Percentiles rank a stretch among this genome's conserved stretches.
Conservation (phyloP, 1,140 invertebrate genomes). For the Caenorhabditis latens region DNA sequence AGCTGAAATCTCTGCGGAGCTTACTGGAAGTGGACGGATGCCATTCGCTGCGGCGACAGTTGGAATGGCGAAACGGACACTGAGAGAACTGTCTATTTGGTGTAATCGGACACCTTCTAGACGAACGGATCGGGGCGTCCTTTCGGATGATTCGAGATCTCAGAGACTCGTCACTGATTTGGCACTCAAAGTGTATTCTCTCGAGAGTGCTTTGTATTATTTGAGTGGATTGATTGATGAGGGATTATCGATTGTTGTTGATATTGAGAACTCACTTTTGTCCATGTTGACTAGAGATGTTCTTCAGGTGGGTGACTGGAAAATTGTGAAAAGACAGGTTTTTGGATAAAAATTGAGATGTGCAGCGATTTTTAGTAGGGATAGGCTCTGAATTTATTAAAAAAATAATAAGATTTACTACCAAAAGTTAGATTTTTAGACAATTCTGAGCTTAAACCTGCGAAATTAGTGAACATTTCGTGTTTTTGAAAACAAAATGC, state of each 20-base stretch:
- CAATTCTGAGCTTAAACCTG: too few species aligned
- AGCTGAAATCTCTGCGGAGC: not conserved
- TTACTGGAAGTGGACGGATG: slow-evolving; percentile 18
- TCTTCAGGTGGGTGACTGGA: slow-evolving; percentile 25
- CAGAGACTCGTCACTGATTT: slow-evolving; percentile 70
- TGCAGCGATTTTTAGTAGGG: too few species aligned
- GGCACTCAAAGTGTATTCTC: slow-evolving; percentile 69
- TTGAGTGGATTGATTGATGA: slow-evolving; percentile 72
- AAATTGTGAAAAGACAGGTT: not conserved
- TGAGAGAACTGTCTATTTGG: slow-evolving; percentile 4
- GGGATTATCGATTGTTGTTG: slow-evolving; percentile 69
- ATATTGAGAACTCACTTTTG: slow-evolving; percentile 74
- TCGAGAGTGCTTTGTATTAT: slow-evolving; percentile 75
- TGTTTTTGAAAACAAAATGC: too few species aligned
- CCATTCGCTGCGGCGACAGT: not conserved
- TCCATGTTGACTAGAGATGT: slow-evolving; percentile 66
- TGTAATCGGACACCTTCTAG: slow-evolving; percentile 43
- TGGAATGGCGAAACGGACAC: slow-evolving; percentile 15
- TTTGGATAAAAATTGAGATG: not conserved
- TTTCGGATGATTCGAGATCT: slow-evolving; percentile 39
- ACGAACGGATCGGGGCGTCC: slow-evolving; percentile 29
- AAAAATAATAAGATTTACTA: too few species aligned
- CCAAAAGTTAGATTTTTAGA: too few species aligned
- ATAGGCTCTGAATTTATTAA: too few species aligned
- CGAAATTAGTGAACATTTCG: too few species aligned